Conservation (phyloP, 2,797 vertebrate species). For the Lerista edwardsae region DNA sequence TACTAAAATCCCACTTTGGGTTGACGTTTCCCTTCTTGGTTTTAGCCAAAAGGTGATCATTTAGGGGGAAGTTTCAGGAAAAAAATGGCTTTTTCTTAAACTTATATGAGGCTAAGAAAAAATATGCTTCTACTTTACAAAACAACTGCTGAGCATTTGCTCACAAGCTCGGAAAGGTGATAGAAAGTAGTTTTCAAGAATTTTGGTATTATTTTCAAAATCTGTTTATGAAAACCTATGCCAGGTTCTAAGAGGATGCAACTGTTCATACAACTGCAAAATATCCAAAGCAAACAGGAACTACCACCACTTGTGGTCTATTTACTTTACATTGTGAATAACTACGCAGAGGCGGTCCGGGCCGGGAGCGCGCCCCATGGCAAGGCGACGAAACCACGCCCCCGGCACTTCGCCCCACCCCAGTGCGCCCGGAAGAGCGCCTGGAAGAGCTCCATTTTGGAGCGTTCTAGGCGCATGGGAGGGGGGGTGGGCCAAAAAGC, state of each 20-base stretch:
- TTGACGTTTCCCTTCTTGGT: slow-evolving; percentile 9
- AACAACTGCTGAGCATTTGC: background rate
- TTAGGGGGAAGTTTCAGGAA: slow-evolving; percentile 17
- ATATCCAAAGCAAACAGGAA: background rate
- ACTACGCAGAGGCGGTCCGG: too few species aligned
- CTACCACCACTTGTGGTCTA: background rate
- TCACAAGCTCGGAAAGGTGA: slow-evolving; percentile 5
- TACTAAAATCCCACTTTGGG: background rate
- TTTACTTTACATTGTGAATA: background rate
- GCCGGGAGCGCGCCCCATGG: too few species aligned
- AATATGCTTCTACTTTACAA: slow-evolving; percentile 1
- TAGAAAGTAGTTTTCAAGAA: background rate
- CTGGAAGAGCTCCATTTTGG: too few species aligned
- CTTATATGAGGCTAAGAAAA: background rate
- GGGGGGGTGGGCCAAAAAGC: too few species aligned
- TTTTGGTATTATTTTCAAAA: slow-evolving; percentile 1
- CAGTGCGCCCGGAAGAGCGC: too few species aligned
- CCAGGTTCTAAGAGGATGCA: slow-evolving; percentile 32
- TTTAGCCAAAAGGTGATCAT: slow-evolving; percentile 5
- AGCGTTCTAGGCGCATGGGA: too few species aligned
- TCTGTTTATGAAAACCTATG: background rate
- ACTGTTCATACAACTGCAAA: slow-evolving; percentile 35
- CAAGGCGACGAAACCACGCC: too few species aligned
- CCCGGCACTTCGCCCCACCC: too few species aligned
- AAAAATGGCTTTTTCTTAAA: background rate